Base-by-base conservation (phyloP, 2,888 invertebrate genomes). In the Seira musarum region DNA sequence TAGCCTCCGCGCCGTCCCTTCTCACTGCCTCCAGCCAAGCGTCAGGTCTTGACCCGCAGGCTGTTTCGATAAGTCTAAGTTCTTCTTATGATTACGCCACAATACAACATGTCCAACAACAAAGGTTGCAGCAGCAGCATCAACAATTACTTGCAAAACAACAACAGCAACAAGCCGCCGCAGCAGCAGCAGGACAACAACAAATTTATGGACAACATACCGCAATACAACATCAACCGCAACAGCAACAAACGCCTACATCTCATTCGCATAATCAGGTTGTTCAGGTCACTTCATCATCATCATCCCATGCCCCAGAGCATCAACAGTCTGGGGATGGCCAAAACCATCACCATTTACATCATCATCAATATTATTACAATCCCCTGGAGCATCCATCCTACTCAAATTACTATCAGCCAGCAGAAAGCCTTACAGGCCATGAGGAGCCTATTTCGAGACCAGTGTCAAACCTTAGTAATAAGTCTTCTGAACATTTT, bases 401-500 rank as follows among this genome's bases (percentile, higher is more conserved):
- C 1, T 81, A 83, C 70, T 77, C 83, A 5, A 83, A 81, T 60
- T 80, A 84, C 40, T 83, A 85, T 30, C 76, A 82, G 46, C 82
- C 81, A 21, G 73, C 83, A 13, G 79, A 74, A 69, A 79, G 82
- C 67, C 81, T 82, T 64, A 81, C 82, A 25, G 83, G 82, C 49
- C 85, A 85, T 61, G 87, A 86, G 76, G 87, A 87, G 63, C 87
- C 87, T 19, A 81, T 86, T 60, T 82, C 85, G 13, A 61, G 87
- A 64, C 87, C 87, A 22, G 82, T 86, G 22, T 85, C 85, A 66
- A 85, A 86, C 65, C 80, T 85, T 78, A 86, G 86, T 81, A 87
- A 87, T 82, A 87, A 87, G 66, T 85, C 85, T 30, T 85, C 85
- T 1, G 87, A 87, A 71, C 87, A 87, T 70, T 87, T 83, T 78